Conservation (phyloP, 2,888 invertebrate species). For the Eupithecia insigniata region DNA sequence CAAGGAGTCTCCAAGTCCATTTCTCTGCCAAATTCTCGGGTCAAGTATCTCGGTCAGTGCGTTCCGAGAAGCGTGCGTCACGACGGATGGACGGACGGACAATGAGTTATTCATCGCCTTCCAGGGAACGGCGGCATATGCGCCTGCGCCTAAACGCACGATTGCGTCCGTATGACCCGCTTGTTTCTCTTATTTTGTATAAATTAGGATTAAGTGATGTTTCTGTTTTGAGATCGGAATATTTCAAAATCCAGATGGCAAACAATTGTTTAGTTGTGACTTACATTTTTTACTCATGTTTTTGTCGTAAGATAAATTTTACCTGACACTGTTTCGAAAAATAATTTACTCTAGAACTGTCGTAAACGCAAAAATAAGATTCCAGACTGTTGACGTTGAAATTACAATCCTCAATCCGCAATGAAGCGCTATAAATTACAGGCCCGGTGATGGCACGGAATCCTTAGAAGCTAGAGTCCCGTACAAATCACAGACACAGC, state of each 20-base stretch:
- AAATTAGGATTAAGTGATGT: conserved; percentile 36
- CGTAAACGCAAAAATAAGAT: too few species aligned
- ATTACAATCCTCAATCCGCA: too few species aligned
- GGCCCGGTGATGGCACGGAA: neutral
- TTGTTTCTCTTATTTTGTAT: conserved; percentile 64
- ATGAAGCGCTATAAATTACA: too few species aligned
- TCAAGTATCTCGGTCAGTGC: conserved; percentile 77
- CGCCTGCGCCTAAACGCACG: conserved; percentile 72
- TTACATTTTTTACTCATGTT: neutral
- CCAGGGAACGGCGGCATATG: conserved; percentile 80
- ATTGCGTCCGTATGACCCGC: conserved; percentile 70
- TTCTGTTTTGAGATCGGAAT: neutral
- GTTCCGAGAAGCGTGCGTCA: conserved; percentile 81
- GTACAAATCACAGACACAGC: conserved; percentile 7
- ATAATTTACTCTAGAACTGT: too few species aligned
- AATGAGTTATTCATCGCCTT: conserved; percentile 84
- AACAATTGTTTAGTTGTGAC: neutral
- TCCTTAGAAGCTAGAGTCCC: neutral
- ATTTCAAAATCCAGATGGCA: neutral
- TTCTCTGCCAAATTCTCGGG: conserved; percentile 67
- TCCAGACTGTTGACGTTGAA: too few species aligned
- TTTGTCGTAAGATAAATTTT: too few species aligned
- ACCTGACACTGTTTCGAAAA: too few species aligned
- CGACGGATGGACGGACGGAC: conserved; percentile 78
- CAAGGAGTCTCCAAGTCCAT: conserved; percentile 28